Evolutionary conservation across 2,797 vertebrate genomes (phyloP), one percentile per base, ranked within the genome.

Genomic region (Pempheris klunzingeri): DNA sequence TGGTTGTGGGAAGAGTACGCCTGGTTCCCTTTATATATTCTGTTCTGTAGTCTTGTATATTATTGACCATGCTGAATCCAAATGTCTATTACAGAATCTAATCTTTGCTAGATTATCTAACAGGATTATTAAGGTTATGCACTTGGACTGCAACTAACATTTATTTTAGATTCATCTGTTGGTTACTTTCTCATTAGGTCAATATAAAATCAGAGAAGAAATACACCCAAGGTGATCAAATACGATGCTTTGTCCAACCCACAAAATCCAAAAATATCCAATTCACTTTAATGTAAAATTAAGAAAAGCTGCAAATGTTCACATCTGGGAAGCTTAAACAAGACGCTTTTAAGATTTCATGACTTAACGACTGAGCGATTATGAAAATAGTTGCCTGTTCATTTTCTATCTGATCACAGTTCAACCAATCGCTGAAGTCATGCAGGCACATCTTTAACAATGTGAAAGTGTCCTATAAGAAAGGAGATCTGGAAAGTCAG

Each of bases 251-350:
- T 39, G 26, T 36, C 18, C 18, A 65, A 30, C 24, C 13, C 22
- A 71, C 13, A 30, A 50, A 41, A 28, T 13, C 2, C 3, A 17
- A 30, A 54, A 30, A 46, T 13, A 55, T 22, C 22, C 1, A 49
- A 2, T 55, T 32, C 7, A 32, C 24, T 64, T 12, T 43, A 18
- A 59, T 47, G 7, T 20, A 4, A 24, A 32, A 4, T 32, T 32
- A 32, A 18, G 11, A 30, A 58, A 50, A 38, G 43, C 50, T 14
- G 11, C 13, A 71, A 53, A 41, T 36, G 11, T 61, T 47, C 34
- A 32, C 11, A 54, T 67, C 7, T 53, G n/a, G 47, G 47, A 63
- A 44, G 54, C 20, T 24, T n/a, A 20, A 73, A 34, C 9, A 47
- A 39, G 11, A 58, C 9, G 26, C 28, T 41, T 28, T 38, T 32